Percentiles rank a stretch among this genome's conserved stretches.
phyloP scores from a whole-genome alignment of 2,888 invertebrate species.

The Abscondita cerata region DNA sequence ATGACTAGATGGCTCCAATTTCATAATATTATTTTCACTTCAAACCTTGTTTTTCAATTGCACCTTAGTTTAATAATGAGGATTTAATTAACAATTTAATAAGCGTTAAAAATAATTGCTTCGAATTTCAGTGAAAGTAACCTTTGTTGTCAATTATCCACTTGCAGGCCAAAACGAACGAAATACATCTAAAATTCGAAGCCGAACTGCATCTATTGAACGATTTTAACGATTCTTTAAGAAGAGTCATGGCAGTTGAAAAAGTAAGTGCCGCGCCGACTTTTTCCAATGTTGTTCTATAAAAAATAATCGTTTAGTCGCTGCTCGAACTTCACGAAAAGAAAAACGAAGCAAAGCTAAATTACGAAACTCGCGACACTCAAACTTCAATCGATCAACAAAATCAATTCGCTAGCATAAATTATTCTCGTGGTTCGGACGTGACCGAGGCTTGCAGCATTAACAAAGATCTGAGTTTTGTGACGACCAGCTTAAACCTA shows the following conservation, averaged over 20 bases:
- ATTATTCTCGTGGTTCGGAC: constrained; percentile 51
- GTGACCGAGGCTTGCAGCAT: constrained; percentile 31
- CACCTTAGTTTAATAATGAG: no score
- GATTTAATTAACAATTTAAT: no score
- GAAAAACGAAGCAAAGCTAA: neutral
- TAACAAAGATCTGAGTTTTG: constrained; percentile 26
- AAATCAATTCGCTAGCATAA: constrained; percentile 43
- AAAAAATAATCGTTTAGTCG: no score
- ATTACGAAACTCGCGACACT: constrained; percentile 40
- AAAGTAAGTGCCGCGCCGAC: constrained; percentile 54
- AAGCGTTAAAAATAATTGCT: neutral
- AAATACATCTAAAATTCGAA: constrained; percentile 66
- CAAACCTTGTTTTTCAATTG: no score
- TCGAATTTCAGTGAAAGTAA: no score
- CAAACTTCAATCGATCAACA: constrained; percentile 46
- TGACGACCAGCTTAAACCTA: constrained; percentile 33
- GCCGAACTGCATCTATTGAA: constrained; percentile 68
- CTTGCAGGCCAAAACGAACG: constrained; percentile 57
- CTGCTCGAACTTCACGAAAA: constrained; percentile 41
- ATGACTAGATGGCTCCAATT: no score
- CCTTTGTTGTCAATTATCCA: no score
- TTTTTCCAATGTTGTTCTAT: no score
- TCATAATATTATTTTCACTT: no score
- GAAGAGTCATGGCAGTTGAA: constrained; percentile 65
- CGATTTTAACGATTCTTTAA: constrained; percentile 66